Conservation (phyloP, 2,113 vertebrate species). For the Phrynosoma platyrhinos region DNA sequence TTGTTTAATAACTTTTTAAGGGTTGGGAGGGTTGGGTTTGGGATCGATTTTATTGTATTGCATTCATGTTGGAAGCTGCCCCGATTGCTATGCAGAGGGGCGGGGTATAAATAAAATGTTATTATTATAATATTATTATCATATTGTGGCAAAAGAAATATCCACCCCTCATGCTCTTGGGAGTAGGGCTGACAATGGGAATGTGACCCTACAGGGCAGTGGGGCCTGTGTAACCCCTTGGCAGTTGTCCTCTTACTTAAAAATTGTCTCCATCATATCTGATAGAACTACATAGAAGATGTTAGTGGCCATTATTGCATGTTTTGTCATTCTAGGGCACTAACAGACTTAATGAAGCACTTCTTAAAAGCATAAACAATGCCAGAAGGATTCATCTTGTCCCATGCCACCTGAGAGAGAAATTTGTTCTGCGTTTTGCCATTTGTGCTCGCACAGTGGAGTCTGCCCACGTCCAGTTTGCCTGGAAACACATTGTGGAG, state of each 20-base stretch:
- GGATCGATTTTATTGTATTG: too few relatives aligned
- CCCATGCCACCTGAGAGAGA: slow-evolving; percentile 84
- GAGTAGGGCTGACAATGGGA: too few relatives aligned
- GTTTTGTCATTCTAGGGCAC: slow-evolving; percentile 79
- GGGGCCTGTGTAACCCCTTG: too few relatives aligned
- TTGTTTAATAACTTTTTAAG: too few relatives aligned
- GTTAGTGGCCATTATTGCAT: background rate
- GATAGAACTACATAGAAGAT: background rate
- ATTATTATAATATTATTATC: too few relatives aligned
- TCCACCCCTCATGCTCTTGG: too few relatives aligned
- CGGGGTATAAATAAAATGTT: too few relatives aligned
- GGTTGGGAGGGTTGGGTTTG: too few relatives aligned
- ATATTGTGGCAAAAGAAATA: too few relatives aligned
- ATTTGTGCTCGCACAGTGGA: slow-evolving; percentile 85
- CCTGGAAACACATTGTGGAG: slow-evolving; percentile 89
- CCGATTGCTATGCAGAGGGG: too few relatives aligned
- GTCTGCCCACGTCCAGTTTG: slow-evolving; percentile 82
- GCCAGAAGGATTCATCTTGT: slow-evolving; percentile 91
- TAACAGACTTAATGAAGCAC: slow-evolving; percentile 85
- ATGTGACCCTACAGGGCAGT: too few relatives aligned
- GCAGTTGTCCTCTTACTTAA: background rate
- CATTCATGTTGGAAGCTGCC: too few relatives aligned
- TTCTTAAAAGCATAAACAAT: slow-evolving; percentile 87
- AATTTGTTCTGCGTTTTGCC: slow-evolving; percentile 90
- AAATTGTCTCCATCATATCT: background rate